These are phyloP conservation scores for Pelvicachromis taeniatus DNA, from an alignment of 2,113 vertebrate species.

Conservation along the genomic window DNA sequence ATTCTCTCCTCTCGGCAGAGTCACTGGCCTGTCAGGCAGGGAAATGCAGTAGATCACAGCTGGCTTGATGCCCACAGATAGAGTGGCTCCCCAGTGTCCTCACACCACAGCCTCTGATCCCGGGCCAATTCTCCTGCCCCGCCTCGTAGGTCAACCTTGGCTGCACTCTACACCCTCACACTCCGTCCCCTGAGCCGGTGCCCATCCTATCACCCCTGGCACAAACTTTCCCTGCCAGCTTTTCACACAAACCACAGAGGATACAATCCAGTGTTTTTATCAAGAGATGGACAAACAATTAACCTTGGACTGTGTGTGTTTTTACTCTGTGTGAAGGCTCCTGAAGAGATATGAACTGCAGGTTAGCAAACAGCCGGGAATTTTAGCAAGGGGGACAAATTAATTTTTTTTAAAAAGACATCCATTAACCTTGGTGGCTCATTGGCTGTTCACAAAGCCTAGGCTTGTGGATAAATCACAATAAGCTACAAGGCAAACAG, in stretches of 20 bases:
- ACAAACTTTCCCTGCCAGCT: slow-evolving; percentile 37
- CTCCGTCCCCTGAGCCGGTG: slow-evolving; percentile 43
- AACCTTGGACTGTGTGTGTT: slow-evolving; percentile 48
- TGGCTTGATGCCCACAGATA: slow-evolving; percentile 56
- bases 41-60: slow-evolving; percentile 52
- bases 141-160: slow-evolving; percentile 62
- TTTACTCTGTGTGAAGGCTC: slow-evolving; percentile 4
- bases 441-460: slow-evolving; percentile 6
- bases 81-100: slow-evolving; percentile 48
- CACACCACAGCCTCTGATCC: slow-evolving; percentile 61
- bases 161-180: slow-evolving; percentile 39
- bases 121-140: slow-evolving; percentile 61
- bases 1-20: background rate
- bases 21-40: slow-evolving; percentile 23
- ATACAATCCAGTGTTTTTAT: slow-evolving; percentile 44
- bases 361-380: slow-evolving; percentile 14
- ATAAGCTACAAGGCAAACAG: background rate
- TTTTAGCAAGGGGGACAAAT: background rate
- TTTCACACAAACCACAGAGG: slow-evolving; percentile 46
- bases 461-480: background rate
- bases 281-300: slow-evolving; percentile 50
- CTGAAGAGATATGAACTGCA: slow-evolving; percentile 11
- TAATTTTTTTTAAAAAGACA: background rate
- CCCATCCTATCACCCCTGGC: slow-evolving; percentile 54
- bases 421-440: slow-evolving; percentile 35